Conservation (phyloP, 2,888 invertebrate species). For the Notodromas monacha region DNA sequence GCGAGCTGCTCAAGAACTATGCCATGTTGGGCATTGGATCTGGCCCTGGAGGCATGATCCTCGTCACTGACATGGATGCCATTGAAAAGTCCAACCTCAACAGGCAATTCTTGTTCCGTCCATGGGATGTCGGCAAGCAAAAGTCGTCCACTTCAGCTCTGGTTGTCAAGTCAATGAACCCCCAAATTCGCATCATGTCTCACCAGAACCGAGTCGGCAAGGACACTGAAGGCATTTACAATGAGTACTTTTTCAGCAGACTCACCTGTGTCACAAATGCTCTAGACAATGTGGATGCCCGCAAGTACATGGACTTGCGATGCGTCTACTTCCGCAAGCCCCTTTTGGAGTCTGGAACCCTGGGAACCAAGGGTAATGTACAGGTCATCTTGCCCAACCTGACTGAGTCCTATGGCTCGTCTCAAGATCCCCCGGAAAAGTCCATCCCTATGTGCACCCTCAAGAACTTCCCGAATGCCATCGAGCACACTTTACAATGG, state of each 20-base stretch:
- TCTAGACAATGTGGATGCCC: conserved; percentile 16
- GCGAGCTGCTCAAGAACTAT: no score
- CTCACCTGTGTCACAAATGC: conserved; percentile 16
- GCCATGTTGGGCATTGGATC: conserved; percentile 15
- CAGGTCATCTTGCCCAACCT: conserved; percentile 16
- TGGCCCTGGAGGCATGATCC: conserved; percentile 11
- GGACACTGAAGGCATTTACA: conserved; percentile 14
- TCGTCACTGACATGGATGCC: conserved; percentile 17
- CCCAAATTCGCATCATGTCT: conserved; percentile 15
- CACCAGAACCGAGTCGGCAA: conserved; percentile 15
- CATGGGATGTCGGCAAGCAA: conserved; percentile 15
- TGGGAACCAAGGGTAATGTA: conserved; percentile 15
- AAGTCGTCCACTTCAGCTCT: conserved; percentile 15
- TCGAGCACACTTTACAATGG: conserved; percentile 19
- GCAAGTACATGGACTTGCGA: conserved; percentile 16
- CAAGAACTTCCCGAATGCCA: conserved; percentile 17
- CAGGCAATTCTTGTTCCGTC: conserved; percentile 17
- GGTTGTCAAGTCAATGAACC: conserved; percentile 15
- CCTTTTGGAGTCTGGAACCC: conserved; percentile 17
- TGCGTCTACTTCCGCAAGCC: conserved; percentile 16
- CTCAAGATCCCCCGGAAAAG: conserved; percentile 14
- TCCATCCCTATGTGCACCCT: conserved; percentile 17
- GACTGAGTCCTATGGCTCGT: conserved; percentile 17
- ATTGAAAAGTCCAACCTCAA: conserved; percentile 18
- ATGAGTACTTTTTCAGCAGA: conserved; percentile 14